Percentiles rank a stretch among this genome's conserved stretches.
Conservation (phyloP, 2,113 vertebrate species). For the Indri indri region DNA sequence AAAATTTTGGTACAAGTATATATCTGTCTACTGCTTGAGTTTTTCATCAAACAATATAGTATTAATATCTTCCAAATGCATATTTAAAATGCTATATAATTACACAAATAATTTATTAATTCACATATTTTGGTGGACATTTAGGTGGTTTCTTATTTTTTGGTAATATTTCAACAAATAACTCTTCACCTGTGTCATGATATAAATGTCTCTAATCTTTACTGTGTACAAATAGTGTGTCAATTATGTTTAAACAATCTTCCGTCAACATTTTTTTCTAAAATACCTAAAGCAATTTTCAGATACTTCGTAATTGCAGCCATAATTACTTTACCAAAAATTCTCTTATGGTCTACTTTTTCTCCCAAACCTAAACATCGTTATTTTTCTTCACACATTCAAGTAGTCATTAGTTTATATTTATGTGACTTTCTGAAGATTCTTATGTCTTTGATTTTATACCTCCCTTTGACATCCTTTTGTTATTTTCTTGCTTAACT, state of each 20-base stretch:
- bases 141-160: not conserved
- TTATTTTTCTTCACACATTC: not conserved
- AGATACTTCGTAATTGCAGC: not conserved
- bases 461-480: not conserved
- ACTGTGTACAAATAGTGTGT: not conserved
- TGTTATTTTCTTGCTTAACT: not conserved
- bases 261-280: not conserved
- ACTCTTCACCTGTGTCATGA: not conserved
- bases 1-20: not conserved
- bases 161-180: not conserved
- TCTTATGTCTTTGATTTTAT: not conserved
- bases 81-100: not conserved
- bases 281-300: not conserved
- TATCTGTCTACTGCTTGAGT: not conserved
- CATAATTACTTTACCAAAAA: not conserved
- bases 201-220: not conserved
- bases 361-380: not conserved
- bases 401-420: not conserved
- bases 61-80: not conserved
- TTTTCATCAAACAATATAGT: not conserved
- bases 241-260: not conserved
- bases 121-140: not conserved
- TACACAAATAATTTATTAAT: not conserved
- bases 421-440: not conserved
- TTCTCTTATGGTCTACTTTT: not conserved